Evolutionary conservation across 2,888 invertebrate genomes (phyloP).

Genomic region (Drosophila kanekoi): DNA sequence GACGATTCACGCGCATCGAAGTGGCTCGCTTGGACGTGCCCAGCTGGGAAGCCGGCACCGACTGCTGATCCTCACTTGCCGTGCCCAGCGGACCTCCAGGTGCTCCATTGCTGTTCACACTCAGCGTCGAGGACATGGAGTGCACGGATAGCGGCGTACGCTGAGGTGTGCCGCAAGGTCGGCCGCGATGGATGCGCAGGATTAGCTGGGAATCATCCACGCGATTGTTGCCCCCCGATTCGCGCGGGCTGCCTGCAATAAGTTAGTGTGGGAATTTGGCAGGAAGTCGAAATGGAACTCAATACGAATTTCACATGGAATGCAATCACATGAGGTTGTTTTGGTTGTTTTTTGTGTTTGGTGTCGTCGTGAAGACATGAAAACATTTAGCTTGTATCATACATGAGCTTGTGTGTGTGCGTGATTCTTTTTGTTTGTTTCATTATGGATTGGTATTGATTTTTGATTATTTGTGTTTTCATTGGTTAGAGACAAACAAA

Average conservation of each 20-base stretch:
- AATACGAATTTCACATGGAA: conserved; percentile 38
- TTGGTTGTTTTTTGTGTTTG: conserved; percentile 28
- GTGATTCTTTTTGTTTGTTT: conserved; percentile 28
- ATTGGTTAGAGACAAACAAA: conserved; percentile 38
- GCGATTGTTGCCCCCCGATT: conserved; percentile 87
- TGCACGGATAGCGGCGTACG: conserved; percentile 87
- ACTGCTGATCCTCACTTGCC: conserved; percentile 61
- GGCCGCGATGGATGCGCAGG: conserved; percentile 94
- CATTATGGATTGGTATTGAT: conserved; percentile 6
- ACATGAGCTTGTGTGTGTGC: conserved; percentile 56
- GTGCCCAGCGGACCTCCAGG: conserved; percentile 31
- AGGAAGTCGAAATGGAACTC: conserved; percentile 55
- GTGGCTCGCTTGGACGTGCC: conserved; percentile 85
- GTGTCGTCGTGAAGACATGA: conserved; percentile 35
- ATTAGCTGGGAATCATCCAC: conserved; percentile 95
- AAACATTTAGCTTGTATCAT: conserved; percentile 60
- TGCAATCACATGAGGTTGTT: conserved; percentile 34
- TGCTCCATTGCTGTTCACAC: conserved; percentile 86
- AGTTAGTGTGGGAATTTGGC: conserved; percentile 56
- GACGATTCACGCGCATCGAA: conserved; percentile 87
- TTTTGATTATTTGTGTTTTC: conserved; percentile 17
- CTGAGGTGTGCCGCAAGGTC: conserved; percentile 86
- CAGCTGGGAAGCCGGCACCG: conserved; percentile 55
- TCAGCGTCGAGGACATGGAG: conserved; percentile 88
- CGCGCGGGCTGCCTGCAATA: conserved; percentile 88